Percentiles rank a stretch among this genome's conserved stretches.
These are phyloP conservation scores for Diachasmimorpha longicaudata DNA, from an alignment of 1,140 invertebrate species.

Conservation along the genomic window DNA sequence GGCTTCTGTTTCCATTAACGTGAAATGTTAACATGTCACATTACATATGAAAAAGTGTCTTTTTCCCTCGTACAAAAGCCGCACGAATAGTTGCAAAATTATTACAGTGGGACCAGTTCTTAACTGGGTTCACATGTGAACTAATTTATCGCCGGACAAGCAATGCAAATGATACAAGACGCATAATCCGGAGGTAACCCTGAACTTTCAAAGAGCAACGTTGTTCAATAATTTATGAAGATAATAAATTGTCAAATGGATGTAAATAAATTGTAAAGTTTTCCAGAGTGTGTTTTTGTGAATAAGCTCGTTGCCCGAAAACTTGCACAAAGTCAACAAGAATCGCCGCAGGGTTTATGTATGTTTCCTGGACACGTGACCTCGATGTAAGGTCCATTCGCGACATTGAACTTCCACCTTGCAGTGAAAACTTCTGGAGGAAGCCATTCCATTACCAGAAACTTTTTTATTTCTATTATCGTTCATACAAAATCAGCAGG, in stretches of 20 bases:
- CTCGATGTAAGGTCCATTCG: neutral
- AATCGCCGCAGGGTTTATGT: neutral
- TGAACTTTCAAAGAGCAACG: too few relatives aligned
- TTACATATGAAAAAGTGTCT: neutral
- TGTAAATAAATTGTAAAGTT: neutral
- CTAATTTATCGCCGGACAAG: too few relatives aligned
- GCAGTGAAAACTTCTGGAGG: neutral
- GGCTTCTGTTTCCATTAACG: constrained; percentile 61
- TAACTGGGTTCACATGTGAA: too few relatives aligned
- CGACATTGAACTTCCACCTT: neutral
- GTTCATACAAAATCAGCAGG: neutral
- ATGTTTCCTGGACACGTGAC: neutral
- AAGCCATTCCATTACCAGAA: neutral
- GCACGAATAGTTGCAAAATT: neutral
- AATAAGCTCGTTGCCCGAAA: neutral
- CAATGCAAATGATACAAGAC: too few relatives aligned
- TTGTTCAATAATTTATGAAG: too few relatives aligned
- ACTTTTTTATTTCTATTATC: neutral
- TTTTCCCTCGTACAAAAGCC: too few relatives aligned
- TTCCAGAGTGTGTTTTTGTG: neutral
- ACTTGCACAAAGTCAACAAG: neutral
- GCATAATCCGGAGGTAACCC: too few relatives aligned
- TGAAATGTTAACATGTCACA: neutral
- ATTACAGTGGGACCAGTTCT: neutral
- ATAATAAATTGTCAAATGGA: too few relatives aligned